Conservation (phyloP, 2,888 invertebrate species). For the Anorthoa munda region DNA sequence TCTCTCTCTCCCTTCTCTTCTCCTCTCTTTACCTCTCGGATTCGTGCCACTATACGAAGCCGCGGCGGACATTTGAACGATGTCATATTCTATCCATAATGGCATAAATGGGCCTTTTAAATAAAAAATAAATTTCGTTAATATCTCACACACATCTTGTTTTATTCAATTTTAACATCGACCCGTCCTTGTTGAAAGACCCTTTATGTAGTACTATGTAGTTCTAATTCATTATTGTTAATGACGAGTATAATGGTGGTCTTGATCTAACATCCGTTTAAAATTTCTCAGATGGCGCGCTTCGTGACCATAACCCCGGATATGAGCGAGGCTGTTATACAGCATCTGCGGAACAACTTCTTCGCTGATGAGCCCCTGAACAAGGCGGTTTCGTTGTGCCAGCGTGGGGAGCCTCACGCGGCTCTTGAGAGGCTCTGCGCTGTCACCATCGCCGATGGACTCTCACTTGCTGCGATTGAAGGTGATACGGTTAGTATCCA, state of each 20-base stretch:
- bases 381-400: slow-evolving; percentile 94
- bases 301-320: slow-evolving; percentile 82
- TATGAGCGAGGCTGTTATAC: slow-evolving; percentile 92
- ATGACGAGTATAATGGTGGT: not conserved
- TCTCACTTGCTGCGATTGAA: slow-evolving; percentile 93
- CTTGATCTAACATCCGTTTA: not conserved
- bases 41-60: no score
- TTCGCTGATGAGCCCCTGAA: slow-evolving; percentile 97
- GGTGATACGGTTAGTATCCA: slow-evolving; percentile 90
- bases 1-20: no score
- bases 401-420: slow-evolving; percentile 93
- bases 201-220: no score
- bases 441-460: slow-evolving; percentile 93
- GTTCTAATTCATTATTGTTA: not conserved
- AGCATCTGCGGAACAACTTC: slow-evolving; percentile 94
- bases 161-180: no score
- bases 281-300: slow-evolving; percentile 71
- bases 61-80: no score
- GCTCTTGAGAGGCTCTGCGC: slow-evolving; percentile 94
- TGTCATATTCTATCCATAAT: no score
- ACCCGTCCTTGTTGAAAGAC: no score
- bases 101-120: no score
- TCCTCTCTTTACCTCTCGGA: no score
- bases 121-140: no score
- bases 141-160: no score